Conservation (phyloP, 2,797 vertebrate species). For the Aplochiton taeniatus region DNA sequence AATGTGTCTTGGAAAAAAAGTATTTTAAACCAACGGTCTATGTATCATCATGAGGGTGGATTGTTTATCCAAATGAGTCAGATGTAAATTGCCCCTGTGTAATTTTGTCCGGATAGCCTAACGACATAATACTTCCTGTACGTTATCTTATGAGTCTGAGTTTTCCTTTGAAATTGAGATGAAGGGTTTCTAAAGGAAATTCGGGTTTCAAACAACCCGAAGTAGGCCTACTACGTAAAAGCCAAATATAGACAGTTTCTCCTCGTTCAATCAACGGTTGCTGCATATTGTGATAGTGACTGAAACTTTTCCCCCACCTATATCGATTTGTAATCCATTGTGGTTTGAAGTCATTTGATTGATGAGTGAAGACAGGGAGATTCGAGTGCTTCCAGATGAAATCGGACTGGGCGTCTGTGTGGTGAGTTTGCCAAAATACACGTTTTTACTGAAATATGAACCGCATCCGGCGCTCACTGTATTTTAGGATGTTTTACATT, state of each 20-base stretch:
- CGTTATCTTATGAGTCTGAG: constrained; percentile 55
- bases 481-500: constrained; percentile 62
- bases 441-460: constrained; percentile 55
- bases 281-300: constrained; percentile 29
- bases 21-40: background rate
- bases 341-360: constrained; percentile 36
- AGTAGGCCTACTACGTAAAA: too few species aligned
- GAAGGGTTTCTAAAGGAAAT: constrained; percentile 23
- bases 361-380: constrained; percentile 52
- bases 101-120: constrained; percentile 48
- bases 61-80: constrained; percentile 54
- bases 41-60: constrained; percentile 12
- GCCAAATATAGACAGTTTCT: constrained; percentile 26
- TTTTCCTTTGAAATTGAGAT: constrained; percentile 58
- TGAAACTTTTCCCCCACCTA: constrained; percentile 16
- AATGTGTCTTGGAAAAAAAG: background rate
- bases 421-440: constrained; percentile 51
- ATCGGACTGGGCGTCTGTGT: constrained; percentile 47
- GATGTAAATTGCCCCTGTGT: constrained; percentile 51
- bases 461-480: constrained; percentile 36
- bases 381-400: constrained; percentile 51
- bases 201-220: background rate
- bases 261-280: background rate
- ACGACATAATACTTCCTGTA: constrained; percentile 60
- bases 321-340: constrained; percentile 16